phyloP scores from a whole-genome alignment of 37 sponge, comb jelly and placozoan genomes.

The Aplysina aerophoba region DNA sequence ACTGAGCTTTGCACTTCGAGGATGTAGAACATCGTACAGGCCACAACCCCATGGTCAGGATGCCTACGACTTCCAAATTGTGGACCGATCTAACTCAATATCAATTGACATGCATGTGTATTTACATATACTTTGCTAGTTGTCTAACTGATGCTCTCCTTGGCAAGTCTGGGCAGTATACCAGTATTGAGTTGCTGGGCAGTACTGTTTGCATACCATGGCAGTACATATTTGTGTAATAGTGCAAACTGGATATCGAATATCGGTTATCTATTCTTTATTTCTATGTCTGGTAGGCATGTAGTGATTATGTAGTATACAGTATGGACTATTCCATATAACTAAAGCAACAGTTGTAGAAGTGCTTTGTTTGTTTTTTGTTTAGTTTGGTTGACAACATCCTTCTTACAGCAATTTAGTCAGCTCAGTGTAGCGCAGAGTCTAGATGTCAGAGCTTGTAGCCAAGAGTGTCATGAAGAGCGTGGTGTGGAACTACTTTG shows the following conservation, averaged over 20 bases:
- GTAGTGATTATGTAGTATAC: not conserved
- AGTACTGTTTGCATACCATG: not conserved
- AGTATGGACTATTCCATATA: not conserved
- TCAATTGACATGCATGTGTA: too few relatives aligned
- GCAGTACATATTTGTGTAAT: not conserved
- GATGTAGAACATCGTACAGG: too few relatives aligned
- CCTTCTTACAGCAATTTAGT: not conserved
- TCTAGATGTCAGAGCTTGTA: not conserved
- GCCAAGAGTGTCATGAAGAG: not conserved
- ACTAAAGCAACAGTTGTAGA: not conserved
- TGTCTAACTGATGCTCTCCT: too few relatives aligned
- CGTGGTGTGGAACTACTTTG: not conserved
- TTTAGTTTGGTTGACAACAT: not conserved
- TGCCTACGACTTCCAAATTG: too few relatives aligned
- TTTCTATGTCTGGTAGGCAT: not conserved
- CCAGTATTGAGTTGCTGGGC: slow-evolving; percentile 14
- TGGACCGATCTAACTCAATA: too few relatives aligned
- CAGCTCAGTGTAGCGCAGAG: not conserved
- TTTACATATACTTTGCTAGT: too few relatives aligned
- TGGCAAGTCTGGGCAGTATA: slow-evolving; percentile 24
- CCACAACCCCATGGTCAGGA: too few relatives aligned
- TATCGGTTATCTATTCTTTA: not conserved
- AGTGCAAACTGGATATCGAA: not conserved
- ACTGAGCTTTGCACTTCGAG: too few relatives aligned
- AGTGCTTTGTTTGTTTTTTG: not conserved